Conservation (phyloP, 2,888 invertebrate genomes). For the Drosophila nr. perissopoda region DNA sequence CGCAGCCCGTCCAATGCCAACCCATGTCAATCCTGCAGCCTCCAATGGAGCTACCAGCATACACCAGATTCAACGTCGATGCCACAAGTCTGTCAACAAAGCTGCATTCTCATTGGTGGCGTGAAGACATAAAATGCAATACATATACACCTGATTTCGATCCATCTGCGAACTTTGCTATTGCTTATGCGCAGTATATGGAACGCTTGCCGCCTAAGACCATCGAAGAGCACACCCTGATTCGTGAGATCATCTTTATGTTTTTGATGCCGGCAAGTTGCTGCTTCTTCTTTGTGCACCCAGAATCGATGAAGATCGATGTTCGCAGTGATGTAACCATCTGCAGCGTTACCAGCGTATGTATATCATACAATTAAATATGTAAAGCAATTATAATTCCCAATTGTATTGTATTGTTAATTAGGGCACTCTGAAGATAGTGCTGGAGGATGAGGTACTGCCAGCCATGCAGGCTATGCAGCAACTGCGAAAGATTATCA, state of each 20-base stretch:
- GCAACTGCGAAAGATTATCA: constrained; percentile 83
- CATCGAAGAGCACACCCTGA: constrained; percentile 77
- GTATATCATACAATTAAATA: constrained; percentile 4
- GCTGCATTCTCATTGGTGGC: constrained; percentile 85
- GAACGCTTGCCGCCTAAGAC: constrained; percentile 74
- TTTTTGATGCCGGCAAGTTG: constrained; percentile 79
- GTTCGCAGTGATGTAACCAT: constrained; percentile 78
- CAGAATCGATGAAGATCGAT: constrained; percentile 42
- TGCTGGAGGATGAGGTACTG: constrained; percentile 72
- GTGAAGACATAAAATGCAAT: constrained; percentile 59
- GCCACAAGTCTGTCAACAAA: constrained; percentile 80
- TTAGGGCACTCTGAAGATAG: constrained; percentile 68
- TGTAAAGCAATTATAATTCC: background rate
- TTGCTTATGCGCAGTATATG: constrained; percentile 82
- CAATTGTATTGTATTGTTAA: background rate
- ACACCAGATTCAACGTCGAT: constrained; percentile 24
- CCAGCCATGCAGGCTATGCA: constrained; percentile 78
- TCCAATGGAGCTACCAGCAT: constrained; percentile 52
- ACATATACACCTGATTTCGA: constrained; percentile 77
- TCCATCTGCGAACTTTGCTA: constrained; percentile 84
- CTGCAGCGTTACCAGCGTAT: constrained; percentile 80
- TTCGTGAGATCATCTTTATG: constrained; percentile 84
- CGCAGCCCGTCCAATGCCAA: constrained; percentile 3
- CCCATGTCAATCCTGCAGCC: constrained; percentile 12
- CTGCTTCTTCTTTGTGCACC: constrained; percentile 75